Evolutionary conservation across 2,113 vertebrate species (phyloP).

Genomic region (Poeciliopsis turrubarensis): DNA sequence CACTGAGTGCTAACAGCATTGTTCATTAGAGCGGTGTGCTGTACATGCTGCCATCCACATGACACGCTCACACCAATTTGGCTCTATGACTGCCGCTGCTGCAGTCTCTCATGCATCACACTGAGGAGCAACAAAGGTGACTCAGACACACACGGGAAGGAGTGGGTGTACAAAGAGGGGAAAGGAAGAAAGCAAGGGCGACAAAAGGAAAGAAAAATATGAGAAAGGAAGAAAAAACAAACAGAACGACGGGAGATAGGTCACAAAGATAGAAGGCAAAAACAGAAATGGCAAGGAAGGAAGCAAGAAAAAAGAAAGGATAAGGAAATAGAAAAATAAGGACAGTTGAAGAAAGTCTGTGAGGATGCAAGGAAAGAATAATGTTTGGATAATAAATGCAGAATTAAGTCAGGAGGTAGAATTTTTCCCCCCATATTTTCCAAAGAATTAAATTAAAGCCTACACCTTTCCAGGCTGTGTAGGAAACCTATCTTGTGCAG

Average conservation of each 20-base stretch:
- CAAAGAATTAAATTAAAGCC: too few relatives aligned
- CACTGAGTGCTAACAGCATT: not conserved
- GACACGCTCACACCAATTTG: not conserved
- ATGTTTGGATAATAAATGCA: not conserved
- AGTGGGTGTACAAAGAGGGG: not conserved
- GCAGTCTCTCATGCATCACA: not conserved
- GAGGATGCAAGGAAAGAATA: not conserved
- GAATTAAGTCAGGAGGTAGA: not conserved
- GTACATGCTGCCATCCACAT: not conserved
- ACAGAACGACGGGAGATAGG: too few relatives aligned
- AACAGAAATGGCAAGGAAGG: not conserved
- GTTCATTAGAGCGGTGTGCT: not conserved
- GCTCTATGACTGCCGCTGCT: not conserved
- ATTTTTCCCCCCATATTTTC: not conserved
- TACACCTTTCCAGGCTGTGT: too few relatives aligned
- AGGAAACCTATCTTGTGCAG: too few relatives aligned
- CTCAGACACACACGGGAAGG: not conserved
- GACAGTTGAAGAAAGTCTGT: not conserved
- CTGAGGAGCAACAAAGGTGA: not conserved
- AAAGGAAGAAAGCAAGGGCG: not conserved
- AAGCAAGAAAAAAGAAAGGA: not conserved
- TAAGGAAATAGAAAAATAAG: not conserved
- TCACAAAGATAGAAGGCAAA: too few relatives aligned
- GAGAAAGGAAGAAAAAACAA: too few relatives aligned
- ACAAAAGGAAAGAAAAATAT: not conserved